A percentile compares a stretch with the other conserved stretches of the same genome.
These are phyloP conservation scores for Callorhinus ursinus DNA, from an alignment of 2,113 vertebrate genomes.

Conservation along the genomic window DNA sequence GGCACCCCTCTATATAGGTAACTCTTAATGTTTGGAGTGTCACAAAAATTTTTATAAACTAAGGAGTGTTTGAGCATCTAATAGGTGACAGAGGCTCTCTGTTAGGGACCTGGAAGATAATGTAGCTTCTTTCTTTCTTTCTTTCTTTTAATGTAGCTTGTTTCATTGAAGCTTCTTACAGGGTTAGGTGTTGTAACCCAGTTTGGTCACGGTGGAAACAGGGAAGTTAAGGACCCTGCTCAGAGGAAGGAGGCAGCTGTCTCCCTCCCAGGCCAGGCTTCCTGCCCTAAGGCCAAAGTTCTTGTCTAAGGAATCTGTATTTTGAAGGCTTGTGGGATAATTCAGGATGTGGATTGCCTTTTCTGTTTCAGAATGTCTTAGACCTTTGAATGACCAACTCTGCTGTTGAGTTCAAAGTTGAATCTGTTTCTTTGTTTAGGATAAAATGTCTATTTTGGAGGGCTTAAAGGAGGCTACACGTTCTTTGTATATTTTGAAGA, in stretches of 20 bases:
- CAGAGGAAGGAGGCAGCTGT: not conserved
- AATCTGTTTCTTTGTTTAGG: conserved; percentile 46
- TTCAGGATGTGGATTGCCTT: not conserved
- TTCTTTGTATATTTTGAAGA: conserved; percentile 43
- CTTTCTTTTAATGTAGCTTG: not conserved
- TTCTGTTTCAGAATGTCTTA: not conserved
- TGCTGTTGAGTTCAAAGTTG: conserved; percentile 16
- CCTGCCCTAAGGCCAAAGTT: not conserved
- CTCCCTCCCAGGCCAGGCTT: not conserved
- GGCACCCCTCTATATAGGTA: not conserved
- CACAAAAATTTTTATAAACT: conserved; percentile 22
- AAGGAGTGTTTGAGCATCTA: not conserved
- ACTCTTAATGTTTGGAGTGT: not conserved
- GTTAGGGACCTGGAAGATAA: not conserved
- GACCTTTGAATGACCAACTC: not conserved
- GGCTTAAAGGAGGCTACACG: not conserved
- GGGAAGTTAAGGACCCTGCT: not conserved
- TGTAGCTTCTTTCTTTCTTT: not conserved
- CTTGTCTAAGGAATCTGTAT: not conserved
- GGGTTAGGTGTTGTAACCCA: not conserved
- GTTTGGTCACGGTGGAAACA: not conserved
- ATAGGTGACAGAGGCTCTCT: not conserved
- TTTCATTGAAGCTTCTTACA: not conserved
- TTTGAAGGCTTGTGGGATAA: not conserved
- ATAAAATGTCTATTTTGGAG: conserved; percentile 30